Evolutionary conservation across 2,888 invertebrate genomes (phyloP), one percentile per base, ranked within the genome.

Genomic region (Oscheius sp.): DNA sequence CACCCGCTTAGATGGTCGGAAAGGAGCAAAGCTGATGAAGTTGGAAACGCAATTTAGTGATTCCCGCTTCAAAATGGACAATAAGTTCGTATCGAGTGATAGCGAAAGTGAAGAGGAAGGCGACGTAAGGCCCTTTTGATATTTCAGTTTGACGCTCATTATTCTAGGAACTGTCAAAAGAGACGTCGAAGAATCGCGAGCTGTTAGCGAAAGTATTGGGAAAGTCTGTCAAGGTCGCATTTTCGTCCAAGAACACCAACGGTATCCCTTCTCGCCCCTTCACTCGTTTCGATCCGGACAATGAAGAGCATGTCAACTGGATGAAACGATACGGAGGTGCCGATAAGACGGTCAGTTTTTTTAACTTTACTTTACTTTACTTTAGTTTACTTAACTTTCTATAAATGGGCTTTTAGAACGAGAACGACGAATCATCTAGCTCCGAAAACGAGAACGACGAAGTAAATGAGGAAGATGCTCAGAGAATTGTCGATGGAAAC

Each of bases 291-390:
- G 86, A 86, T 73, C 86, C 86, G 3, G 81, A 79, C 32, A 84
- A 86, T 76, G 80, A 77, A 33, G 84, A 84, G 55, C 86, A 86
- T 70, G 75, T 83, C 10, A 76, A 65, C 55, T 86, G 84, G 86
- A 82, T 86, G 82, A 77, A 81, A 32, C 66, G 66, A 2, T 76
- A 80, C 37, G 70, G 55, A 1, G 29, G 63, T 21, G n/a, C 63
- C 1, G 21, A 48, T 48, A 21, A 32, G 32, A 29, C 47, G 63
- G 63, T 63, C n/a, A 47, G 48, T 63, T 4, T 29, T 10, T n/a
- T n/a, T n/a, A n/a, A n/a, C n/a, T n/a, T n/a, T n/a, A n/a, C n/a
- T n/a, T n/a, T n/a, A n/a, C n/a, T n/a, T n/a, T n/a, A n/a, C n/a
- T n/a, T n/a, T n/a, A n/a, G n/a, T 29, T 21, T 21, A 21, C 21